These are phyloP conservation scores for Sarcophaga caerulescens DNA, from an alignment of 2,888 invertebrate species.

Conservation along the genomic window DNA sequence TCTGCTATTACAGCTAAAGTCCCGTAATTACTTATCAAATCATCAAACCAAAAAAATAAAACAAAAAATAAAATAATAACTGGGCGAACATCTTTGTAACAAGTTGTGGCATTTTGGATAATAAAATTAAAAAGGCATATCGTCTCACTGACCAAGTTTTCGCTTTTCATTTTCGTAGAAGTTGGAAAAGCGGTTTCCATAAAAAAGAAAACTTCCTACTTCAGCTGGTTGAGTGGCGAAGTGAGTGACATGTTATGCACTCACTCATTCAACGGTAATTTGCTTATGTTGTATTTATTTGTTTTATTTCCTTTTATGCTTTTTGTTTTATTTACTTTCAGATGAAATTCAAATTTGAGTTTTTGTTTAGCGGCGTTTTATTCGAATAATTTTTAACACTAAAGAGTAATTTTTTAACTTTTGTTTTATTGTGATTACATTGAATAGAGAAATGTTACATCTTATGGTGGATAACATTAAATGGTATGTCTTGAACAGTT, in stretches of 20 bases:
- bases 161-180: not conserved
- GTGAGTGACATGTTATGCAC: slow-evolving; percentile 17
- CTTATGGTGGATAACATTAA: slow-evolving; percentile 17
- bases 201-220: slow-evolving; percentile 60
- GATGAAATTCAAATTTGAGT: not conserved
- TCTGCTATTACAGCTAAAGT: slow-evolving; percentile 42
- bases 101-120: slow-evolving; percentile 39
- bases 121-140: slow-evolving; percentile 47
- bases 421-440: not conserved
- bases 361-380: not conserved
- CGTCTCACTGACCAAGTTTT: slow-evolving; percentile 65
- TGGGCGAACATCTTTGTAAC: slow-evolving; percentile 25
- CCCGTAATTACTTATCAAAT: slow-evolving; percentile 41
- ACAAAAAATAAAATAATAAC: slow-evolving; percentile 7
- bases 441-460: slow-evolving; percentile 9
- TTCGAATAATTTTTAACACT: slow-evolving; percentile 33
- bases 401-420: not conserved
- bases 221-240: not conserved
- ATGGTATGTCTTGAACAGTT: not conserved
- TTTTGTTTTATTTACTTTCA: not conserved
- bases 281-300: not conserved
- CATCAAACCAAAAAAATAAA: not conserved
- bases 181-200: slow-evolving; percentile 47
- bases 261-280: slow-evolving; percentile 1
- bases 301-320: not conserved